Conservation (phyloP, 2,888 invertebrate species). For the Rhagium mordax region DNA sequence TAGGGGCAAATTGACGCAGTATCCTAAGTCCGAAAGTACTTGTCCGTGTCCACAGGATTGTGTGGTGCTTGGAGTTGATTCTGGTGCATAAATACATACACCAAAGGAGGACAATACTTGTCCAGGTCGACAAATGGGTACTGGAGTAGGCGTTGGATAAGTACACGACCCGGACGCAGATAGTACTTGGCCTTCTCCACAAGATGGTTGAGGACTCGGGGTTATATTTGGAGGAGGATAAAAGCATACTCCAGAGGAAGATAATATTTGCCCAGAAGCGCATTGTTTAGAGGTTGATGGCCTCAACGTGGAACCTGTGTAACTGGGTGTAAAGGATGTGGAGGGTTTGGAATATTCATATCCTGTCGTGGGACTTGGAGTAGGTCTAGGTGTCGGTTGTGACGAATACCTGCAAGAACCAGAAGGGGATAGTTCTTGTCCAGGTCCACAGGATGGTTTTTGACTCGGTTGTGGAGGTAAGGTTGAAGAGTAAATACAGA, state of each 20-base stretch:
- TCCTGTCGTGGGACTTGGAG: conserved; percentile 26
- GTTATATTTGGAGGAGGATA: conserved; percentile 22
- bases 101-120: conserved; percentile 32
- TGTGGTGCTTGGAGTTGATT: conserved; percentile 10
- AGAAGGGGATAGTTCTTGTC: conserved; percentile 22
- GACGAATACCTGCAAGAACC: conserved; percentile 28
- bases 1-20: conserved; percentile 27
- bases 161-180: conserved; percentile 44
- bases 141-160: conserved; percentile 26
- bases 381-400: conserved; percentile 17
- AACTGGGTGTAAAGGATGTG: conserved; percentile 9
- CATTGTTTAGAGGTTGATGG: conserved; percentile 47
- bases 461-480: not conserved
- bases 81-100: conserved; percentile 11
- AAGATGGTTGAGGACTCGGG: conserved; percentile 6
- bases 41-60: conserved; percentile 45
- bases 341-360: conserved; percentile 24
- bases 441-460: not conserved
- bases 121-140: conserved; percentile 31
- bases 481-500: not conserved
- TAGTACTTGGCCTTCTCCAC: conserved; percentile 38
- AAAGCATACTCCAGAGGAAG: conserved; percentile 40
- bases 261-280: conserved; percentile 37
- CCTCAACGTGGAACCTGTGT: conserved; percentile 30
- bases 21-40: conserved; percentile 37